A percentile compares a stretch with the other conserved stretches of the same genome.
phyloP scores from a whole-genome alignment of 2,113 vertebrate genomes.

The Micromys minutus region DNA sequence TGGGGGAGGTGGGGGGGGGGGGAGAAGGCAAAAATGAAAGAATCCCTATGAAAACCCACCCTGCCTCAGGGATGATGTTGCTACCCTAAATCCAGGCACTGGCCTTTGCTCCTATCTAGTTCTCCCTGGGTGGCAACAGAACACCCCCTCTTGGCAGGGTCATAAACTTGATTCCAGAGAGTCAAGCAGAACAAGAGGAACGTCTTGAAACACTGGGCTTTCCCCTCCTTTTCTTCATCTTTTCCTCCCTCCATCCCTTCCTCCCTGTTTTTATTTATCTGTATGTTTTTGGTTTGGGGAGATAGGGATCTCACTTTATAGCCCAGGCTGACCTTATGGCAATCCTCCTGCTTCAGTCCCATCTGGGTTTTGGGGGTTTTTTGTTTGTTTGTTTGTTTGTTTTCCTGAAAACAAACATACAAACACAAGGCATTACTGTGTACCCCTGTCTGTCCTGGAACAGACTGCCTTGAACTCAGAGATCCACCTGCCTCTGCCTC shows the following conservation, averaged over 20 bases:
- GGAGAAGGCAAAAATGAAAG: not conserved
- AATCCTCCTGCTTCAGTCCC: not conserved
- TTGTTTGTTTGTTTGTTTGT: no score
- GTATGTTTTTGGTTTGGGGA: not conserved
- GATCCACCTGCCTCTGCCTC: not conserved
- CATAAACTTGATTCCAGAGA: not conserved
- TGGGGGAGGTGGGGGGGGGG: not conserved
- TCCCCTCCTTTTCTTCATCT: not conserved
- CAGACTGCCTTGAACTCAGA: not conserved
- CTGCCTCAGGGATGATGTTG: not conserved
- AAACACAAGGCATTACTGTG: not conserved
- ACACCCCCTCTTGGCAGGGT: conserved; percentile 30
- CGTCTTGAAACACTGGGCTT: not conserved
- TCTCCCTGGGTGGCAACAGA: not conserved
- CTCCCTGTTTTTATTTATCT: not conserved
- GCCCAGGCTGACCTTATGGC: not conserved
- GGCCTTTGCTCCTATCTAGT: not conserved
- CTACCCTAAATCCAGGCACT: not conserved
- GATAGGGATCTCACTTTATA: not conserved
- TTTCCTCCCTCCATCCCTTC: no score
- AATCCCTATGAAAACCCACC: not conserved
- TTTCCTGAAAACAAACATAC: not conserved
- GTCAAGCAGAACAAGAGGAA: not conserved
- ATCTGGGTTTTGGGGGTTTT: no score
- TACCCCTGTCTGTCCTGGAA: not conserved